Conservation (phyloP, 1,140 invertebrate species). For the Bombus sylvicola region DNA sequence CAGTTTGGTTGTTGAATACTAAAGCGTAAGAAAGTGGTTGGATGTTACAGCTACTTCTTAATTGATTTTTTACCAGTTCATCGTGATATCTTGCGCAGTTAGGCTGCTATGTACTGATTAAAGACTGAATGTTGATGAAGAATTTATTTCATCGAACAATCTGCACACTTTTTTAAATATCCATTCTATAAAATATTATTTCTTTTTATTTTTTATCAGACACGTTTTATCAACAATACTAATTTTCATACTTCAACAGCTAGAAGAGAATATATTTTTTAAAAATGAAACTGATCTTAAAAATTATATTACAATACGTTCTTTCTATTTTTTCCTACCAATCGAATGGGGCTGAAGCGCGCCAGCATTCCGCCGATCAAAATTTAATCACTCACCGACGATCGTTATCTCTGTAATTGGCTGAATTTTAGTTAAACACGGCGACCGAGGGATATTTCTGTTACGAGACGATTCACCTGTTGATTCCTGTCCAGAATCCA, state of each 20-base stretch:
- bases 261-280: not conserved
- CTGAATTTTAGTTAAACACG: constrained; percentile 28
- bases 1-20: too few relatives aligned
- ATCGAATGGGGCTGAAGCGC: not conserved
- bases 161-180: too few relatives aligned
- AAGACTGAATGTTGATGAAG: too few relatives aligned
- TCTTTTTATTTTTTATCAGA: too few relatives aligned
- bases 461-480: constrained; percentile 43
- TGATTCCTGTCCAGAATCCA: constrained; percentile 17
- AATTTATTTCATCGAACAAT: too few relatives aligned
- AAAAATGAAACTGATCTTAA: too few relatives aligned
- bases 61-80: not conserved
- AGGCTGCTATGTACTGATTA: too few relatives aligned
- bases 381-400: constrained; percentile 35
- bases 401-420: constrained; percentile 33
- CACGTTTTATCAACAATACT: too few relatives aligned
- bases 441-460: not conserved
- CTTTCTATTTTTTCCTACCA: not conserved
- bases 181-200: too few relatives aligned
- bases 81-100: too few relatives aligned
- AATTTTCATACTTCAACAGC: too few relatives aligned
- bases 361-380: not conserved
- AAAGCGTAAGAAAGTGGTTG: too few relatives aligned
- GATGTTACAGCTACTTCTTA: not conserved
- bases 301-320: not conserved